Evolutionary conservation across 2,113 vertebrate species (phyloP), one percentile per base, ranked within the genome.

Genomic region (Aspiorhynchus laticeps): DNA sequence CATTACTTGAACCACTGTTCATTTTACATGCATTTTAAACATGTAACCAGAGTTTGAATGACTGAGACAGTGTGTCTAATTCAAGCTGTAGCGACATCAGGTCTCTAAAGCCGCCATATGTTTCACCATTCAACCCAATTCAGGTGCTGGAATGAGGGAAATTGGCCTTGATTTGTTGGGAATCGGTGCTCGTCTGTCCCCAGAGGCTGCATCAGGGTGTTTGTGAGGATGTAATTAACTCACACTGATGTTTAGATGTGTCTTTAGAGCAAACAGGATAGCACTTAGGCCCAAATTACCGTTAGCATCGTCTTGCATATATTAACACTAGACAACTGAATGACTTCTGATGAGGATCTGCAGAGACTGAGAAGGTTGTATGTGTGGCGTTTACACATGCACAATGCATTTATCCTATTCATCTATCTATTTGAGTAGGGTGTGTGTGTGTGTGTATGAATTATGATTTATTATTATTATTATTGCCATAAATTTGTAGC

Each of bases 211-310:
- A 46, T 46, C 15, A 4, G 38, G 79, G n/a, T 81, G 59, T 81
- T 81, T 26, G 56, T 81, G 59, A 81, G 79, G n/a, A 81, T 81
- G 59, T 46, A 80, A 63, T 63, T 80, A 80, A 26, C 36, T 61
- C 24, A 63, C 24, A 26, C 36, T 41, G 79, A 26, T 65, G 59
- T 46, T 81, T 63, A 8, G 59, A 63, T 80, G 53, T 81, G 56
- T 81, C 36, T 81, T 65, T 65, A 46, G 59, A 19, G 59, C 36
- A 65, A 81, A 81, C 59, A 65, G 59, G 24, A 15, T 65, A 28
- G n/a, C 59, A 81, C 79, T 81, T 26, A 65, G 59, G 61, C n/a
- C 59, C 41, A 38, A 43, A 81, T 80, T 61, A 80, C 53, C 0
- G 4, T 46, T 65, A 65, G 36, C 33, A 41, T 41, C 11, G 7